These are phyloP conservation scores for Drosophila sp. DNA, from an alignment of 1,140 invertebrate species.

Conservation along the genomic window DNA sequence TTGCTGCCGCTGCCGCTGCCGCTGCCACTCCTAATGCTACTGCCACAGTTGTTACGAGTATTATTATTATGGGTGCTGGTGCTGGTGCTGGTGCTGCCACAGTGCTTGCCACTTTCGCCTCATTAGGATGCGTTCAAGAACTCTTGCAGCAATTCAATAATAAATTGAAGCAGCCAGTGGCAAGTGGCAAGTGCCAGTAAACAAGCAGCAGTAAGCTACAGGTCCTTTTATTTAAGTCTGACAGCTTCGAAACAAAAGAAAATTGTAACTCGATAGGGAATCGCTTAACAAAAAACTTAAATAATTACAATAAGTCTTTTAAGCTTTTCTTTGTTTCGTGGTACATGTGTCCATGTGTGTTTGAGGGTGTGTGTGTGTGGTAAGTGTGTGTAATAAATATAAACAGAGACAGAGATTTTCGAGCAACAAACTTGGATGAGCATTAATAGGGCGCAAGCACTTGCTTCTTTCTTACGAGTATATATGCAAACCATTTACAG, in stretches of 20 bases:
- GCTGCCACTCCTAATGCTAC: no score
- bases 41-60: conserved; percentile 16
- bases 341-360: neutral
- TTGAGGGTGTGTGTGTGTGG: neutral
- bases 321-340: conserved; percentile 2
- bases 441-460: conserved; percentile 44
- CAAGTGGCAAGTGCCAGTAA: conserved; percentile 49
- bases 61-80: conserved; percentile 69
- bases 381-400: conserved; percentile 13
- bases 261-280: conserved; percentile 14
- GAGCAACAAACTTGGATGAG: conserved; percentile 49
- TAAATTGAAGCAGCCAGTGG: conserved; percentile 69
- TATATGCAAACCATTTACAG: conserved; percentile 49
- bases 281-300: conserved; percentile 21
- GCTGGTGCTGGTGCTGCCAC: conserved; percentile 37
- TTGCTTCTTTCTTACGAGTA: conserved; percentile 41
- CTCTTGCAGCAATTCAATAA: conserved; percentile 77
- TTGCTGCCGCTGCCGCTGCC: conserved; percentile 33
- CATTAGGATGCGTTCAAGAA: conserved; percentile 80
- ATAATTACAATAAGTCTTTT: conserved; percentile 14
- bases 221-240: conserved; percentile 61
- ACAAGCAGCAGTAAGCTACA: conserved; percentile 54
- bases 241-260: conserved; percentile 31
- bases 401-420: conserved; percentile 45
- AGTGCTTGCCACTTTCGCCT: conserved; percentile 78